Conservation (phyloP, 1,140 invertebrate species). For the Atta colombica region DNA sequence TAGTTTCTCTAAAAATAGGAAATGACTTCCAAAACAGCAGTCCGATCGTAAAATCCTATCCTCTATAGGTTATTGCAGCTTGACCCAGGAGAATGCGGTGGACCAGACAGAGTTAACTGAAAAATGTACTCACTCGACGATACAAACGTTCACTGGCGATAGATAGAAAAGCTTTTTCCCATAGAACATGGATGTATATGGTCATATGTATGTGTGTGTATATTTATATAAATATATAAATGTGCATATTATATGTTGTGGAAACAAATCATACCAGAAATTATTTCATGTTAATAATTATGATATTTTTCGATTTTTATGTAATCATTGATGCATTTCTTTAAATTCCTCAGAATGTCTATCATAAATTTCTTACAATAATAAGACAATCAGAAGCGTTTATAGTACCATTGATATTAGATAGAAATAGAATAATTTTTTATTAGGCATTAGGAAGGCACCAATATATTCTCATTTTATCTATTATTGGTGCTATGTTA, state of each 20-base stretch:
- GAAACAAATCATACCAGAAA: neutral
- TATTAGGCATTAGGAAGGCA: neutral
- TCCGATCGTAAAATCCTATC: slow-evolving; percentile 71
- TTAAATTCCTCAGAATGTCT: neutral
- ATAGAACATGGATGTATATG: neutral
- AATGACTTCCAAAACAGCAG: slow-evolving; percentile 75
- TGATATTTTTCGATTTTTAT: neutral
- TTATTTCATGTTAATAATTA: slow-evolving; percentile 1
- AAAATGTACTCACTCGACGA: slow-evolving; percentile 79
- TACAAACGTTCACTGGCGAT: slow-evolving; percentile 80
- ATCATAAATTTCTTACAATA: too few relatives aligned
- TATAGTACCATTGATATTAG: too few relatives aligned
- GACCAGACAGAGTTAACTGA: slow-evolving; percentile 72
- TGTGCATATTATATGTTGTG: too few relatives aligned
- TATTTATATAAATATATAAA: neutral
- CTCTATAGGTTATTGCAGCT: slow-evolving; percentile 23
- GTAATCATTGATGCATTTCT: neutral
- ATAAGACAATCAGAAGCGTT: too few relatives aligned
- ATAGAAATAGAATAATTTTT: too few relatives aligned
- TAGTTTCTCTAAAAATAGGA: slow-evolving; percentile 30
- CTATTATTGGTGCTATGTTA: neutral
- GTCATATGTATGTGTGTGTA: neutral
- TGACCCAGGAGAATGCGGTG: slow-evolving; percentile 46
- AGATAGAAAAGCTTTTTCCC: slow-evolving; percentile 73
- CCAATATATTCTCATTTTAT: neutral